Percentiles rank a stretch among this genome's conserved stretches.
Evolutionary conservation across 2,888 invertebrate species (phyloP).

Genomic region (Cantharis rufa): DNA sequence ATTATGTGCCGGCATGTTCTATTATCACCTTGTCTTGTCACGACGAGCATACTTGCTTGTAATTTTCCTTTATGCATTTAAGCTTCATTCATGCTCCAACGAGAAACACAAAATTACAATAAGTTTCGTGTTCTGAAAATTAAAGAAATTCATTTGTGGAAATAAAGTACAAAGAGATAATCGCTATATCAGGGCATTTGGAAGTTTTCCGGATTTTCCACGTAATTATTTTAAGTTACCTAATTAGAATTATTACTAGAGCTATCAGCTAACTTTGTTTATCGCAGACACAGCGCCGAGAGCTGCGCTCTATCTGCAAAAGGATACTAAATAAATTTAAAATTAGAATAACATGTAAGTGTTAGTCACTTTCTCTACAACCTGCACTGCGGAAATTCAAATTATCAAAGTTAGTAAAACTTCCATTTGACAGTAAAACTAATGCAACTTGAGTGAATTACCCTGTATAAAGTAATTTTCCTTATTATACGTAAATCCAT

Average conservation of each 20-base stretch:
- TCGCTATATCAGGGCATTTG: too few species aligned
- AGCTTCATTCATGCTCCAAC: not conserved
- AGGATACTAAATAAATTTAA: too few species aligned
- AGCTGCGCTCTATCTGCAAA: too few species aligned
- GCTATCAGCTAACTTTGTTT: too few species aligned
- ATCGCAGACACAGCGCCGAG: too few species aligned
- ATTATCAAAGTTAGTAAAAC: not conserved
- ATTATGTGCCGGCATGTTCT: not conserved
- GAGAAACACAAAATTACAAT: not conserved
- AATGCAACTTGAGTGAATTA: not conserved
- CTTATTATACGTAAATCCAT: not conserved
- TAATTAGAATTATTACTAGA: too few species aligned
- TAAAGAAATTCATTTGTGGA: not conserved
- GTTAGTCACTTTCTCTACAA: too few species aligned
- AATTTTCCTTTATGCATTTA: not conserved
- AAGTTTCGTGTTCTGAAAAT: not conserved
- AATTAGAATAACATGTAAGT: too few species aligned
- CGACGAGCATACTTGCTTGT: not conserved
- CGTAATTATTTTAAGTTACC: too few species aligned
- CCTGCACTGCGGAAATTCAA: too few species aligned
- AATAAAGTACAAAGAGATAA: not conserved
- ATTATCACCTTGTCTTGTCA: not conserved
- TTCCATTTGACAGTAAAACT: not conserved
- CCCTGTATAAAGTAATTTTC: too few species aligned
- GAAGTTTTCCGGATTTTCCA: too few species aligned